A percentile compares a stretch with the other conserved stretches of the same genome.
Evolutionary conservation across 2,888 invertebrate genomes (phyloP).

Genomic region (Cheilosia impressa): DNA sequence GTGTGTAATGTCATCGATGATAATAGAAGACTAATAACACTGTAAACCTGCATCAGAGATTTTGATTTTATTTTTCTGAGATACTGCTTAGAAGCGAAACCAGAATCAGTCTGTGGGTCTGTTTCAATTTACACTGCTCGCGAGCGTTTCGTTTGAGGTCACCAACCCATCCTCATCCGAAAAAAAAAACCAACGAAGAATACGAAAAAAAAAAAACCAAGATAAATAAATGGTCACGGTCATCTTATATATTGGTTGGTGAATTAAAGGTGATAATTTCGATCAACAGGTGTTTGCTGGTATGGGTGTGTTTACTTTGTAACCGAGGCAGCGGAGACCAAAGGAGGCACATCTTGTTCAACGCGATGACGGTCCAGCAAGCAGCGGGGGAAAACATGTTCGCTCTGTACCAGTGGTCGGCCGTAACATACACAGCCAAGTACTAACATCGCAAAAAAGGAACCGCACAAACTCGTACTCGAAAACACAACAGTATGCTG

Average conservation of each 20-base stretch:
- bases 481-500: neutral
- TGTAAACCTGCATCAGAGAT: slow-evolving; percentile 23
- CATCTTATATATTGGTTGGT: slow-evolving; percentile 68
- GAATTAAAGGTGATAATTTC: slow-evolving; percentile 66
- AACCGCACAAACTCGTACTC: slow-evolving; percentile 10
- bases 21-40: slow-evolving; percentile 16
- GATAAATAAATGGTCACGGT: slow-evolving; percentile 70
- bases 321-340: slow-evolving; percentile 25
- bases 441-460: slow-evolving; percentile 21
- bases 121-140: slow-evolving; percentile 38
- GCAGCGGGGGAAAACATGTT: slow-evolving; percentile 34
- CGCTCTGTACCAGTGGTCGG: slow-evolving; percentile 15
- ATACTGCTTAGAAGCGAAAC: neutral
- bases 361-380: slow-evolving; percentile 34
- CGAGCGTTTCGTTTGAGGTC: slow-evolving; percentile 48
- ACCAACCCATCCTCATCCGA: slow-evolving; percentile 51
- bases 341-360: slow-evolving; percentile 41
- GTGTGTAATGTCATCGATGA: slow-evolving; percentile 2
- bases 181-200: slow-evolving; percentile 20
- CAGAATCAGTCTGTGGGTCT: slow-evolving; percentile 22
- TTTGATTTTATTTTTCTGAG: neutral
- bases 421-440: slow-evolving; percentile 2
- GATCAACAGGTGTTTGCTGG: slow-evolving; percentile 45
- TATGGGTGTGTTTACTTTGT: slow-evolving; percentile 18
- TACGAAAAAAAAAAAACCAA: slow-evolving; percentile 49